Conservation (phyloP, 2,888 invertebrate genomes). For the Gastrophysa polygoni region DNA sequence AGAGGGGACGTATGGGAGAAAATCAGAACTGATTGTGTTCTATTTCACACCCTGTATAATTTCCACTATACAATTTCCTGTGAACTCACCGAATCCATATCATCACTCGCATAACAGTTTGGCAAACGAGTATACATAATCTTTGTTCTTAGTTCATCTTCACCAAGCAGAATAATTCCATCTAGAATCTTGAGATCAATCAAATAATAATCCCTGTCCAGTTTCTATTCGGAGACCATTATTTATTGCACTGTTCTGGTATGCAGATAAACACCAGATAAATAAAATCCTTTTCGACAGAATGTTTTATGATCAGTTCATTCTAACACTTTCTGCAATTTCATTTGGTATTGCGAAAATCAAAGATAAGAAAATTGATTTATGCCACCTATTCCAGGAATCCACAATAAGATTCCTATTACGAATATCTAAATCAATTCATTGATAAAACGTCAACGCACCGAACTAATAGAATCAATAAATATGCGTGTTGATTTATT, state of each 20-base stretch:
- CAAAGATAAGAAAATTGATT: constrained; percentile 31
- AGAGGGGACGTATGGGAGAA: too few relatives aligned
- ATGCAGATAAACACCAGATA: neutral
- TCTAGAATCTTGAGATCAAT: neutral
- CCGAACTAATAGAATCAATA: constrained; percentile 41
- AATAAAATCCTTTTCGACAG: neutral
- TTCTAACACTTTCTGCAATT: constrained; percentile 20
- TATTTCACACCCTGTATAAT: too few relatives aligned
- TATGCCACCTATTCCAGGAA: constrained; percentile 34
- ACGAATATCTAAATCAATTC: constrained; percentile 38
- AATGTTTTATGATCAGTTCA: constrained; percentile 11
- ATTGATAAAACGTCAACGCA: constrained; percentile 43
- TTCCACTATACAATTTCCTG: too few relatives aligned
- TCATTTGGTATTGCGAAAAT: constrained; percentile 10
- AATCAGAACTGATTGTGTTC: too few relatives aligned
- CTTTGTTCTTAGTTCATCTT: too few relatives aligned
- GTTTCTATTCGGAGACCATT: neutral
- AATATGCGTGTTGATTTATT: constrained; percentile 48
- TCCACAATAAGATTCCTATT: constrained; percentile 36
- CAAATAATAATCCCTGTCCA: neutral
- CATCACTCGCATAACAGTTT: too few relatives aligned
- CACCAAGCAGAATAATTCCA: too few relatives aligned
- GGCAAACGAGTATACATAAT: too few relatives aligned
- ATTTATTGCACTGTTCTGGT: neutral
- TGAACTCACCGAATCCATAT: too few relatives aligned